Evolutionary conservation across 2,888 invertebrate species (phyloP), one percentile per base, ranked within the genome.

Genomic region (Spicauda simplicius): DNA sequence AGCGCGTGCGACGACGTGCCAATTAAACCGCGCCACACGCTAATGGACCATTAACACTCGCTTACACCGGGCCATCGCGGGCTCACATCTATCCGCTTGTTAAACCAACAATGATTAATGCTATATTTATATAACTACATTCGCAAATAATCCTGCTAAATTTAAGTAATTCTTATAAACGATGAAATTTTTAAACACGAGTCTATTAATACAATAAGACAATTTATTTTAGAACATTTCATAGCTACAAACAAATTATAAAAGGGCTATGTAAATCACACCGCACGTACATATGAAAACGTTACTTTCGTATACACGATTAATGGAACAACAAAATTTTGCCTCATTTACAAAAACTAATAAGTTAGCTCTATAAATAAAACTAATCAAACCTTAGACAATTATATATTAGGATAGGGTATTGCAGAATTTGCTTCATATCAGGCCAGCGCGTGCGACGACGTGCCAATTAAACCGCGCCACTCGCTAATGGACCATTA

Each of bases 31-130:
- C 62, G 18, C 53, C 25, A 30, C 66, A 66, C 66, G 80, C 90
- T 89, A 91, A 91, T 90, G 83, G 88, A 74, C 90, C 85, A 90
- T 92, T 92, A 90, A 90, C 91, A 90, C 91, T 86, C 86, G 85
- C 77, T 77, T 70, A 76, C 76, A 76, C 55, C 70, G 62, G 65
- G 54, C 69, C 69, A 68, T 71, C 72, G 72, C 70, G 72, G 70
- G 67, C 72, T 74, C 71, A 71, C 71, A 59, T 63, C 64, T 66
- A 66, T 45, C 48, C 48, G 63, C 48, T 48, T 58, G 52, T 58
- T 65, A 57, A 37, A 37, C 59, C 59, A 48, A n/a, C 10, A 50
- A 50, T 50, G 50, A 1, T 10, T 7, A 18, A 50, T 16, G 16
- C 12, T 7, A 45, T 14, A 45, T 3, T 45, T 45, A 45, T 45